Conservation (phyloP, 2,797 vertebrate species). For the Enteromius radiatus region DNA sequence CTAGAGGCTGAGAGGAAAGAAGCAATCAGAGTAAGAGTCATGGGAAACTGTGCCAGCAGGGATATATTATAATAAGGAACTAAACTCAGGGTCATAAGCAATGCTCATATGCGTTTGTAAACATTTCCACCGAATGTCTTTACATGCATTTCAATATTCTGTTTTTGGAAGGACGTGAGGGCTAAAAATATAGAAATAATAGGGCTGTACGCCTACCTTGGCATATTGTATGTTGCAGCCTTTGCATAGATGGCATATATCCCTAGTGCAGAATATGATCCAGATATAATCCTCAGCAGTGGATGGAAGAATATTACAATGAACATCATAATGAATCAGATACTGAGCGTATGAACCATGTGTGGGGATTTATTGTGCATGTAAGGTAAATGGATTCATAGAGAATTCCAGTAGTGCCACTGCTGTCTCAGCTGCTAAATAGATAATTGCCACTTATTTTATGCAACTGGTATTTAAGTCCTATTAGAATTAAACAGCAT, state of each 20-base stretch:
- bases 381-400: conserved; percentile 22
- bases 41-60: conserved; percentile 25
- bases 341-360: conserved; percentile 1
- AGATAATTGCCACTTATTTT: conserved; percentile 48
- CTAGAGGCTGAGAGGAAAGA: background rate
- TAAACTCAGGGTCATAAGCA: conserved; percentile 14
- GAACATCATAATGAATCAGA: conserved; percentile 4
- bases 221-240: background rate
- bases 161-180: conserved; percentile 1
- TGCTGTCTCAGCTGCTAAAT: conserved; percentile 51
- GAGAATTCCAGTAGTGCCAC: conserved; percentile 24
- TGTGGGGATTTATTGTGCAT: conserved; percentile 25
- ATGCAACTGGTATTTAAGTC: conserved; percentile 39
- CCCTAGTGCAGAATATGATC: conserved; percentile 4
- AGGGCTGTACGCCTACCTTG: background rate
- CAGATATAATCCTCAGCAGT: conserved; percentile 17
- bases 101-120: background rate
- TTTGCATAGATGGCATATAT: conserved; percentile 1
- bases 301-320: background rate
- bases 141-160: background rate
- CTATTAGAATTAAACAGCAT: conserved; percentile 3
- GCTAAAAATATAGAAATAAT: background rate
- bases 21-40: conserved; percentile 28
- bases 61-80: conserved; percentile 17
- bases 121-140: conserved; percentile 20